Conservation (phyloP, 2,888 invertebrate genomes). For the Machimus atricapillus region DNA sequence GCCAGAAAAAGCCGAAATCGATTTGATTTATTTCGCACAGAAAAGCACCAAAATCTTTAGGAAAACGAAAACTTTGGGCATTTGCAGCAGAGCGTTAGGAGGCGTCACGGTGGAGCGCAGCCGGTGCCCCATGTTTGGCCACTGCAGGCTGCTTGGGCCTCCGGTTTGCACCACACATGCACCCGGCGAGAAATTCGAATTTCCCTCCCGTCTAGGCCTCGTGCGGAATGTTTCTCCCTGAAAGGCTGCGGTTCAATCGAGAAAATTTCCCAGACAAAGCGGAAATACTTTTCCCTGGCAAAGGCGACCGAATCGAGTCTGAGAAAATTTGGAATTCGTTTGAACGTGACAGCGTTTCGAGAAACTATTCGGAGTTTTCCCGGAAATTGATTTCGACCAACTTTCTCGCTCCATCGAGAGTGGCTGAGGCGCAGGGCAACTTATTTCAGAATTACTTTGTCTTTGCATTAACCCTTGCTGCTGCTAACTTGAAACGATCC, state of each 20-base stretch:
- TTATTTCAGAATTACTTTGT: not conserved
- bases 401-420: not conserved
- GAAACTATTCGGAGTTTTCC: not conserved
- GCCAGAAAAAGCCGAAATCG: not conserved
- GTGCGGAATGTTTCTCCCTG: not conserved
- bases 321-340: not conserved
- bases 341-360: constrained; percentile 11
- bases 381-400: constrained; percentile 12
- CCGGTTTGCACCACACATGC: not conserved
- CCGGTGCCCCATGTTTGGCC: not conserved
- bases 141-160: not conserved
- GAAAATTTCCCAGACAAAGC: constrained; percentile 26
- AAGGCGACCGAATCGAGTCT: not conserved
- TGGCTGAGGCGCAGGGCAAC: not conserved
- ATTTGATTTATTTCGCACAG: not conserved
- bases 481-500: not conserved
- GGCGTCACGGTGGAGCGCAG: not conserved
- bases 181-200: not conserved
- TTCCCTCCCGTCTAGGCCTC: not conserved
- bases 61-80: not conserved
- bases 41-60: not conserved
- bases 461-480: not conserved
- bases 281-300: constrained; percentile 3
- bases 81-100: not conserved
- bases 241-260: constrained; percentile 13